phyloP scores from a whole-genome alignment of 2,113 vertebrate species.

The Apteryx owenii region DNA sequence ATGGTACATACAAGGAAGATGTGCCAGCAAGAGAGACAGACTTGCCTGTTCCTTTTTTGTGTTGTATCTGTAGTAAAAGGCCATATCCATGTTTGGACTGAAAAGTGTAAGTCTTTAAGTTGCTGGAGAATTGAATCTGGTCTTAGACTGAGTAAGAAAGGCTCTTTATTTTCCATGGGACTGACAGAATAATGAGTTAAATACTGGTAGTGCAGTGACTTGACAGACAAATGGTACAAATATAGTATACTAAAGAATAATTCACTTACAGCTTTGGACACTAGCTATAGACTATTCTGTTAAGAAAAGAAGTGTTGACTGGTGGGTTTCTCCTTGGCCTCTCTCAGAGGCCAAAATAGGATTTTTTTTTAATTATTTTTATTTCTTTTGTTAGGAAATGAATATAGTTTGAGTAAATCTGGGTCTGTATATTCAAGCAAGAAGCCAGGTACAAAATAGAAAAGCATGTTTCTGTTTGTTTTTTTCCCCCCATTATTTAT shows the following conservation, averaged over 20 bases:
- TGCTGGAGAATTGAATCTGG: not conserved
- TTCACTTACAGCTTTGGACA: not conserved
- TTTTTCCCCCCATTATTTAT: not conserved
- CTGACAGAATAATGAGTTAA: constrained; percentile 34
- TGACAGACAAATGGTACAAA: constrained; percentile 36
- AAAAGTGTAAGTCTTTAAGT: not conserved
- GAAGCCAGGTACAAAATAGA: not conserved
- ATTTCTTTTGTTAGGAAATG: not conserved
- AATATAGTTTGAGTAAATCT: not conserved
- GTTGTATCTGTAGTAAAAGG: not conserved
- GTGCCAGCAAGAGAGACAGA: not conserved
- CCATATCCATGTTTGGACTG: not conserved
- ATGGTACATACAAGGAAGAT: not conserved
- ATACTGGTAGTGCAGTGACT: constrained; percentile 3
- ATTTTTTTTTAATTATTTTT: not conserved
- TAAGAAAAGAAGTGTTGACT: not conserved
- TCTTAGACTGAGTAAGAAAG: not conserved
- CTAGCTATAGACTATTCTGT: not conserved
- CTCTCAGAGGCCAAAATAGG: not conserved
- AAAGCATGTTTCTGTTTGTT: not conserved
- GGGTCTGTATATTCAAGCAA: not conserved
- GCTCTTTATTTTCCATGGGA: not conserved
- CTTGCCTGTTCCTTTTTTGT: not conserved
- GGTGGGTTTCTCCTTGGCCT: not conserved
- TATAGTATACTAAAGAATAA: not conserved